Evolutionary conservation across 2,113 vertebrate species (phyloP).

Genomic region (Tachysurus fulvidraco): DNA sequence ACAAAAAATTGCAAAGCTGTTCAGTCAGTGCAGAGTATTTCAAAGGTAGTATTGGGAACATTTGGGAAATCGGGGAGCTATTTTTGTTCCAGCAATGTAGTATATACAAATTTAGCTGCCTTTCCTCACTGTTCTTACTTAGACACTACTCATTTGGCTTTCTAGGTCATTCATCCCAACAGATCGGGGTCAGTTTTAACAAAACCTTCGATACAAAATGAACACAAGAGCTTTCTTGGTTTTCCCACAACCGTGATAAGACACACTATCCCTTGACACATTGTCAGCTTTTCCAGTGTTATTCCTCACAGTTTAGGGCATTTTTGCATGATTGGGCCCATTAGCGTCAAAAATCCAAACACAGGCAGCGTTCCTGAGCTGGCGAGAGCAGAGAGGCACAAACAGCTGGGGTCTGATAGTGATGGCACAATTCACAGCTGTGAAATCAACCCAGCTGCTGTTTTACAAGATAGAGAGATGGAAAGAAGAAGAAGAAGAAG

Average conservation of each 20-base stretch:
- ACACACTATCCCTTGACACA: background rate
- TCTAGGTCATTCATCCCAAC: slow-evolving; percentile 5
- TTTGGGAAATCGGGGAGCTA: background rate
- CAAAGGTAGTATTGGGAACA: background rate
- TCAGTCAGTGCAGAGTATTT: background rate
- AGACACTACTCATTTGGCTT: background rate
- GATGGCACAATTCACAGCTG: slow-evolving; percentile 68
- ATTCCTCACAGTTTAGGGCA: slow-evolving; percentile 26
- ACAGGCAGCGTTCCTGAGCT: slow-evolving; percentile 18
- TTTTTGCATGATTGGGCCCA: slow-evolving; percentile 44
- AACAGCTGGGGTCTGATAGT: slow-evolving; percentile 69
- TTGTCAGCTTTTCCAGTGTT: slow-evolving; percentile 14
- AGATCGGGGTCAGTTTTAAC: background rate
- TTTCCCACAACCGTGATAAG: background rate
- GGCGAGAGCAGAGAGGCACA: background rate
- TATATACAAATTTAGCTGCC: no score
- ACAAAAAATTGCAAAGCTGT: background rate
- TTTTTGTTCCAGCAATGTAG: background rate
- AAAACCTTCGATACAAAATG: background rate
- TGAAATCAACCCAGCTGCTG: slow-evolving; percentile 67
- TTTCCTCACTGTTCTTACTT: background rate
- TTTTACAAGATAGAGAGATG: background rate
- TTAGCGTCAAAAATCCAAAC: slow-evolving; percentile 41
- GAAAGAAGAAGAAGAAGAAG: background rate
- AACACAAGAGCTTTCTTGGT: background rate